Evolutionary conservation across 2,797 vertebrate genomes (phyloP).

Genomic region (Syngnathus rostellatus): DNA sequence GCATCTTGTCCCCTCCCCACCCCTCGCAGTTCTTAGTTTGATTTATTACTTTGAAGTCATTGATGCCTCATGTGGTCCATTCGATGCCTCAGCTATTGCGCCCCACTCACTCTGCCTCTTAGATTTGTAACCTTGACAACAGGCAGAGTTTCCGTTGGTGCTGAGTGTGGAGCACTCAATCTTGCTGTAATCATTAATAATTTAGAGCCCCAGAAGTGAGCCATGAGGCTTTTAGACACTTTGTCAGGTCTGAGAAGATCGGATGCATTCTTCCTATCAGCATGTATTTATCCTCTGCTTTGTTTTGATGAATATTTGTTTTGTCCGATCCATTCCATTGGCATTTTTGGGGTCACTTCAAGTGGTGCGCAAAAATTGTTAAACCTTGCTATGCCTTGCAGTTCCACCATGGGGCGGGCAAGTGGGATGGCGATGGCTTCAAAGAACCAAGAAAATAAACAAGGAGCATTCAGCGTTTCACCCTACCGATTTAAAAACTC

Average conservation of each 20-base stretch:
- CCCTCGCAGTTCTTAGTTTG: conserved; percentile 41
- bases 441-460: background rate
- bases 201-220: conserved; percentile 69
- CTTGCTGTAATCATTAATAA: conserved; percentile 74
- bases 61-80: conserved; percentile 55
- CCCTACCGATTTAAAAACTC: no score
- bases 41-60: conserved; percentile 58
- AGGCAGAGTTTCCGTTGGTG: conserved; percentile 65
- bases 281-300: conserved; percentile 28
- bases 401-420: background rate
- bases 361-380: background rate
- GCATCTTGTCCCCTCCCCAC: conserved; percentile 50
- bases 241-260: conserved; percentile 58
- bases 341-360: conserved; percentile 10
- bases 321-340: conserved; percentile 16
- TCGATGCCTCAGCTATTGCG: conserved; percentile 31
- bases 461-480: background rate
- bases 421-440: background rate
- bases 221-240: conserved; percentile 64
- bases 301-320: conserved; percentile 24
- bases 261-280: conserved; percentile 44
- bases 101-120: conserved; percentile 47
- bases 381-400: background rate
- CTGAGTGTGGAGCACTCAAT: conserved; percentile 61
- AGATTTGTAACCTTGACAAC: conserved; percentile 78